phyloP scores from a whole-genome alignment of 2,113 vertebrate genomes.

The Chascanopsetta lugubris region DNA sequence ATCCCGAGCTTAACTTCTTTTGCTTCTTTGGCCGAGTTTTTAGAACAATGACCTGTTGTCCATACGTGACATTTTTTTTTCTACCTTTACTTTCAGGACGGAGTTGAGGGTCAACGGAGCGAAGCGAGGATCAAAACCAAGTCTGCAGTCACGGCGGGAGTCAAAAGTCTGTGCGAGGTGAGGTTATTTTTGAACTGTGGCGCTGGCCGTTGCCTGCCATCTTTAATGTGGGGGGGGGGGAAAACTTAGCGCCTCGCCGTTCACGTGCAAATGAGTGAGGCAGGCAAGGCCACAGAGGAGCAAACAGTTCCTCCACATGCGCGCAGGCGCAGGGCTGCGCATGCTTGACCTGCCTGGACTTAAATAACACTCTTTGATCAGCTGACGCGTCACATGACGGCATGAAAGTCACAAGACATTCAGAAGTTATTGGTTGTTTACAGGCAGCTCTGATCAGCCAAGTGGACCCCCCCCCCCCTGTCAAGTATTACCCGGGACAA shows the following conservation, averaged over 20 bases:
- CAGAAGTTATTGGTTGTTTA: conserved; percentile 30
- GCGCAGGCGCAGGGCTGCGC: neutral
- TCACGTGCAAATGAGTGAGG: neutral
- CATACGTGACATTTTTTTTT: too few species aligned
- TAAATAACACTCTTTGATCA: conserved; percentile 28
- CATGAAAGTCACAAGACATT: conserved; percentile 36
- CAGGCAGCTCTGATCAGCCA: neutral
- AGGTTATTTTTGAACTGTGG: neutral
- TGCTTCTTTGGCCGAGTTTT: neutral
- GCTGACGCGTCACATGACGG: conserved; percentile 35
- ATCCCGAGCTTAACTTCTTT: neutral
- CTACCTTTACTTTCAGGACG: too few species aligned
- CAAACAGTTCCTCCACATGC: neutral
- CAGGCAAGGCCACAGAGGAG: conserved; percentile 3
- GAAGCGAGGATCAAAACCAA: neutral
- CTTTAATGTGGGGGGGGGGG: neutral
- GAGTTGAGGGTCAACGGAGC: too few species aligned
- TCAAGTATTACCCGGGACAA: too few species aligned
- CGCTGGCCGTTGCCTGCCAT: neutral
- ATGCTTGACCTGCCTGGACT: conserved; percentile 33
- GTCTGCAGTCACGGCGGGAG: neutral
- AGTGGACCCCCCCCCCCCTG: too few species aligned
- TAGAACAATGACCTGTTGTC: neutral
- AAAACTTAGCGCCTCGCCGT: neutral
- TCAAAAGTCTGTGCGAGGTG: neutral